Conservation (phyloP, 2,113 vertebrate species). For the Silurus glanis region DNA sequence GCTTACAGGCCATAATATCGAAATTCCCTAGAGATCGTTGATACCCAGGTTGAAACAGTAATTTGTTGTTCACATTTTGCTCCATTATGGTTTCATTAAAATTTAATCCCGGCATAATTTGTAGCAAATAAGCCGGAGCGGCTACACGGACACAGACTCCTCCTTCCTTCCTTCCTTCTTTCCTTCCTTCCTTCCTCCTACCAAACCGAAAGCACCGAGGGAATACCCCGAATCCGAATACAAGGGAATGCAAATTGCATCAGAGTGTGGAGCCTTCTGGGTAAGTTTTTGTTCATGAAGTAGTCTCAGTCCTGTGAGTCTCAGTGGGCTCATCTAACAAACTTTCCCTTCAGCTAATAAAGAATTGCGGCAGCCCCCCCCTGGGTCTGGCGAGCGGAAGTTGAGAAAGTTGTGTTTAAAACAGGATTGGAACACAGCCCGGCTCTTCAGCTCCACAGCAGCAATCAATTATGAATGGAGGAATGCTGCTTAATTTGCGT, state of each 20-base stretch:
- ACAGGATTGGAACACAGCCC: constrained; percentile 29
- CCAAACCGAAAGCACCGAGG: neutral
- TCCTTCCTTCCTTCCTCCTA: neutral
- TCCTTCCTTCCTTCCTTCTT: neutral
- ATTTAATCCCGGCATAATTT: neutral
- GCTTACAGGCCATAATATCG: neutral
- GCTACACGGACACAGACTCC: neutral
- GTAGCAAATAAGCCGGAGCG: neutral
- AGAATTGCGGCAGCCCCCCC: constrained; percentile 13
- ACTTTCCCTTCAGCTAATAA: constrained; percentile 37
- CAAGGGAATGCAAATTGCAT: constrained; percentile 13
- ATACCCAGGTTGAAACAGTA: neutral
- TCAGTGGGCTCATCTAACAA: constrained; percentile 29
- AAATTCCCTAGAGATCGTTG: neutral
- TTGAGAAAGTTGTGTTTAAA: constrained; percentile 29
- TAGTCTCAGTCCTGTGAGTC: neutral
- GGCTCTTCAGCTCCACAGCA: constrained; percentile 21
- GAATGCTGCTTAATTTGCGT: constrained; percentile 37
- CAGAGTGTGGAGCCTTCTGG: constrained; percentile 1
- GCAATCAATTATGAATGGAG: constrained; percentile 43
- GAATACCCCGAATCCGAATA: constrained; percentile 1
- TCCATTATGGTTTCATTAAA: neutral
- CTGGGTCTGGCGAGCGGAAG: neutral
- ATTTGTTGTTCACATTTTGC: constrained; percentile 1
- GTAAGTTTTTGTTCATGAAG: constrained; percentile 4